Evolutionary conservation across 2,888 invertebrate species (phyloP).

Genomic region (Meiosimyza platycephala): DNA sequence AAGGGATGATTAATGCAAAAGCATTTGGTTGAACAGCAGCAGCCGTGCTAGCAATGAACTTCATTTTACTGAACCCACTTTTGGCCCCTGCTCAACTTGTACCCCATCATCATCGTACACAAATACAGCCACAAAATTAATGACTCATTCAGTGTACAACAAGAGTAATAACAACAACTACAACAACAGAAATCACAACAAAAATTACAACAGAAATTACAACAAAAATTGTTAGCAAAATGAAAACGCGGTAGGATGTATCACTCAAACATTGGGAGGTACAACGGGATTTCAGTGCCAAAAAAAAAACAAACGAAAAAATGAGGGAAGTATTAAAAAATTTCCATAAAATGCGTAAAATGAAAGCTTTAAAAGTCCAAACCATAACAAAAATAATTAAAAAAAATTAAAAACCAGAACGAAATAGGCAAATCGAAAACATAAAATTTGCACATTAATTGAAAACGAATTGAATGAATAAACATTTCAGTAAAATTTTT

Average conservation of each 20-base stretch:
- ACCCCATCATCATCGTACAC: not conserved
- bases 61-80: not conserved
- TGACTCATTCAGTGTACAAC: constrained; percentile 17
- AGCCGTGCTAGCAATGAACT: not conserved
- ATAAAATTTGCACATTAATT: constrained; percentile 15
- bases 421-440: not conserved
- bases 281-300: not conserved
- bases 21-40: not conserved
- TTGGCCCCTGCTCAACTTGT: not conserved
- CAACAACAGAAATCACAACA: constrained; percentile 1
- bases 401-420: not conserved
- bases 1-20: constrained; percentile 12
- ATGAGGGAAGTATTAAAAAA: not conserved
- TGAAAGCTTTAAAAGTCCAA: constrained; percentile 11
- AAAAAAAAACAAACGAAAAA: not conserved
- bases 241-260: not conserved
- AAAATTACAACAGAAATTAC: not conserved
- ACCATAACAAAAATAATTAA: no score
- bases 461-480: constrained; percentile 6
- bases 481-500: no score
- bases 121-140: constrained; percentile 17
- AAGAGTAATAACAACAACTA: constrained; percentile 4
- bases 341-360: constrained; percentile 18
- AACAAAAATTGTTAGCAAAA: not conserved
- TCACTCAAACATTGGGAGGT: not conserved